Percentiles rank a stretch among this genome's conserved stretches.
Conservation (phyloP, 2,888 invertebrate genomes). For the Drosophila mettleri region DNA sequence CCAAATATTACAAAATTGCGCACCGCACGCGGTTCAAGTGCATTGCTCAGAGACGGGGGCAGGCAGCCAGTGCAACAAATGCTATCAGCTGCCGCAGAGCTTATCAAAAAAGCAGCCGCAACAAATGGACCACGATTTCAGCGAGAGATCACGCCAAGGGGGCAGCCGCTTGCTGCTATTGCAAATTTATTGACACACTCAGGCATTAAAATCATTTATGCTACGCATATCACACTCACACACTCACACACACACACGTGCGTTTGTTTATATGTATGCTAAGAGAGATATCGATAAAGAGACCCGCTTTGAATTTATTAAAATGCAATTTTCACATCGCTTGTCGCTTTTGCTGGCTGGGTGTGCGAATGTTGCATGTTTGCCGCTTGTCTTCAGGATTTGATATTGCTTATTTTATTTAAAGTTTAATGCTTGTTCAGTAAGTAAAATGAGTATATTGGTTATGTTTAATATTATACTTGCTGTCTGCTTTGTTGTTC, state of each 20-base stretch:
- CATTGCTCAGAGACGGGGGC: constrained; percentile 40
- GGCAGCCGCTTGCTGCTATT: constrained; percentile 30
- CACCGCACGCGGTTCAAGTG: constrained; percentile 66
- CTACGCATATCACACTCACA: constrained; percentile 59
- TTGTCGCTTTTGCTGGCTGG: constrained; percentile 37
- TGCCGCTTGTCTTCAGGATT: constrained; percentile 60
- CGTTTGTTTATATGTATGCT: constrained; percentile 8
- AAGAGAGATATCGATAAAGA: constrained; percentile 67
- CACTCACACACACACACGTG: constrained; percentile 31
- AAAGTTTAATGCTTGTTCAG: not conserved
- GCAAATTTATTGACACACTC: constrained; percentile 74
- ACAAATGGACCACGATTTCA: constrained; percentile 40
- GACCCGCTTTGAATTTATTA: constrained; percentile 72
- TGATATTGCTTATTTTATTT: constrained; percentile 32
- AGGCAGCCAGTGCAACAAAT: not conserved
- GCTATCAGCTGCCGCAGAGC: constrained; percentile 39
- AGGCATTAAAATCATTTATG: constrained; percentile 79
- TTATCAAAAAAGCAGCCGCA: constrained; percentile 41
- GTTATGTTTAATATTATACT: not conserved
- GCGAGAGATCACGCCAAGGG: constrained; percentile 8
- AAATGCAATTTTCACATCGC: constrained; percentile 77
- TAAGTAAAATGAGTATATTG: not conserved
- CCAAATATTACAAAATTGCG: constrained; percentile 32
- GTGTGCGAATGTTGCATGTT: constrained; percentile 65
- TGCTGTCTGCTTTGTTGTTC: constrained; percentile 7